Evolutionary conservation across 2,797 vertebrate genomes (phyloP).

Genomic region (Lepus townsendii): DNA sequence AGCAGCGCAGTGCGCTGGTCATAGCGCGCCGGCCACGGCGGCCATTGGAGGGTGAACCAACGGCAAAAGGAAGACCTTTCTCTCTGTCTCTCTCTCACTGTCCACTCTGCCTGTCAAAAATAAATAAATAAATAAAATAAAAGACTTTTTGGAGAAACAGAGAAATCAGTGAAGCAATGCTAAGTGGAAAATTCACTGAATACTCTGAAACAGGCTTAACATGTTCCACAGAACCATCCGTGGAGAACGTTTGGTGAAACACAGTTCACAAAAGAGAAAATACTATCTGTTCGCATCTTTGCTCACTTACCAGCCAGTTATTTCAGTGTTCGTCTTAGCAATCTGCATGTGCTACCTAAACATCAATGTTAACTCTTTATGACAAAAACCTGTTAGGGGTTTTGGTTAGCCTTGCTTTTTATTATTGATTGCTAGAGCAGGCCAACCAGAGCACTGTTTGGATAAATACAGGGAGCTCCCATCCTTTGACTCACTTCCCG

Average conservation of each 20-base stretch:
- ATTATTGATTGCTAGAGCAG: too few species aligned
- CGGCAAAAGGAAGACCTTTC: too few species aligned
- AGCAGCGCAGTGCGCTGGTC: too few species aligned
- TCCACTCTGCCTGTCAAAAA: too few species aligned
- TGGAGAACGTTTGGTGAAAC: not conserved
- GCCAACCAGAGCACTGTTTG: too few species aligned
- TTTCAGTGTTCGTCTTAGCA: not conserved
- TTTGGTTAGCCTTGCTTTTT: not conserved
- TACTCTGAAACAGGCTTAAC: not conserved
- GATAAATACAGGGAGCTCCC: too few species aligned
- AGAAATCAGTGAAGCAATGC: slow-evolving; percentile 17
- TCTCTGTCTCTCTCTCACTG: too few species aligned
- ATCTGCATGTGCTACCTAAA: not conserved
- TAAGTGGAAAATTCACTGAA: not conserved
- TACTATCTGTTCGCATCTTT: not conserved
- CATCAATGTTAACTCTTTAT: not conserved
- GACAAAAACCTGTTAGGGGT: not conserved
- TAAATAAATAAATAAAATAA: too few species aligned
- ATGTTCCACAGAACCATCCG: not conserved
- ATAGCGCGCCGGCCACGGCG: too few species aligned
- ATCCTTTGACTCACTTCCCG: too few species aligned
- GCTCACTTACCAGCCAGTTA: not conserved
- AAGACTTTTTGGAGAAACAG: not conserved
- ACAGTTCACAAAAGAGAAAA: not conserved
- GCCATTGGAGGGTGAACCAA: too few species aligned